A percentile compares a stretch with the other conserved stretches of the same genome.
Conservation (phyloP, 2,113 vertebrate species). For the Megaleporinus macrocephalus region DNA sequence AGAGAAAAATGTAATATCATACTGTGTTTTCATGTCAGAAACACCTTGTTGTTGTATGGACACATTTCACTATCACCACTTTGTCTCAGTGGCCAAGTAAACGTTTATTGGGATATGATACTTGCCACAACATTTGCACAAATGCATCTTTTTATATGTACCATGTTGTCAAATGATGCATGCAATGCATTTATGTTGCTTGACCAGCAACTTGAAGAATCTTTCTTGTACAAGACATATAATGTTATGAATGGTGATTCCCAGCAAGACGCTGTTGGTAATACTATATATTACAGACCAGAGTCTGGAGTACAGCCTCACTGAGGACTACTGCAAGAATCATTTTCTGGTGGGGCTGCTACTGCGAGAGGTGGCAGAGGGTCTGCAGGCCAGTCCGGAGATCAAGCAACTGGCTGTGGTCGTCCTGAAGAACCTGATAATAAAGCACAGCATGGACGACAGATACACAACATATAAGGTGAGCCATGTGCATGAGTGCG, state of each 20-base stretch:
- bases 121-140: conserved; percentile 25
- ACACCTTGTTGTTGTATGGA: conserved; percentile 17
- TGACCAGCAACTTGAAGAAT: not conserved
- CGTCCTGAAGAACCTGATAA: conserved; percentile 90
- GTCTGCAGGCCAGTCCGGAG: conserved; percentile 87
- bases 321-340: conserved; percentile 93
- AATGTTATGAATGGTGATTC: not conserved
- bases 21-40: not conserved
- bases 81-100: conserved; percentile 18
- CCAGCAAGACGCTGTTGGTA: not conserved
- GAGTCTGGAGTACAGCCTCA: conserved; percentile 91
- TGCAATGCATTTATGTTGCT: conserved; percentile 12
- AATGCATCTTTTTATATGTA: conserved; percentile 23
- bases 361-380: conserved; percentile 88
- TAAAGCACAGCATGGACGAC: conserved; percentile 94
- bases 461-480: conserved; percentile 89
- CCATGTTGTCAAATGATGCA: conserved; percentile 20
- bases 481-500: conserved; percentile 37
- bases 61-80: conserved; percentile 27
- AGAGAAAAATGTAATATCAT: not conserved
- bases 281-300: conserved; percentile 80
- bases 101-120: not conserved
- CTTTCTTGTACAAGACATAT: not conserved
- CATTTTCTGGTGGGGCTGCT: conserved; percentile 95
- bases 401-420: conserved; percentile 88